These are phyloP conservation scores for Eilema depressum DNA, from an alignment of 2,888 invertebrate genomes.

Conservation along the genomic window DNA sequence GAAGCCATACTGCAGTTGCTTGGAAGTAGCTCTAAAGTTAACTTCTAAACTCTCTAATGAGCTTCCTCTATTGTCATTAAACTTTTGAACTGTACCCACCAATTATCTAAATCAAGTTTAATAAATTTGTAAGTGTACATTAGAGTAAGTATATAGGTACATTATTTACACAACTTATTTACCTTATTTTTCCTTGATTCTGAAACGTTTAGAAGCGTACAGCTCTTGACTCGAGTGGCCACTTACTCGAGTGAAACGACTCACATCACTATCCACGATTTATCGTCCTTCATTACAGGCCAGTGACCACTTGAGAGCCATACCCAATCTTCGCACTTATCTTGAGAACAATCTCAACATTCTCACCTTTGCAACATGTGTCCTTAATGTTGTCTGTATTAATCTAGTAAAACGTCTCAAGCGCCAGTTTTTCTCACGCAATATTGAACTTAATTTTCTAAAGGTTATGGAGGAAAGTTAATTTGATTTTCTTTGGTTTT, in stretches of 20 bases:
- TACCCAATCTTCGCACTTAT: slow-evolving; percentile 61
- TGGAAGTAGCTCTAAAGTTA: too few relatives aligned
- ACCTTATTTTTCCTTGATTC: not conserved
- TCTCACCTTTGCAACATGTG: slow-evolving; percentile 79
- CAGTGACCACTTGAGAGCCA: slow-evolving; percentile 55
- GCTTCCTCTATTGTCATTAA: not conserved
- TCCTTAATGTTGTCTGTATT: slow-evolving; percentile 64
- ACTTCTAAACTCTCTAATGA: not conserved
- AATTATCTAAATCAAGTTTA: not conserved
- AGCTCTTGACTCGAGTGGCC: slow-evolving; percentile 18
- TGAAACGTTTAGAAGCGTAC: not conserved
- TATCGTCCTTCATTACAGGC: slow-evolving; percentile 67
- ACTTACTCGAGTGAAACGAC: slow-evolving; percentile 17
- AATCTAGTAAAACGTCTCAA: slow-evolving; percentile 26
- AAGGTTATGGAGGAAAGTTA: not conserved
- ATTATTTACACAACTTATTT: not conserved
- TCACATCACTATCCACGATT: slow-evolving; percentile 55
- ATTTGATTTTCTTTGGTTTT: not conserved
- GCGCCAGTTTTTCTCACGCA: not conserved
- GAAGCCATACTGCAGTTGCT: too few relatives aligned
- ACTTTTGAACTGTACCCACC: not conserved
- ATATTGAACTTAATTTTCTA: slow-evolving; percentile 7
- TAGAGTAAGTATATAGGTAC: not conserved
- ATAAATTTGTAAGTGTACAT: not conserved
- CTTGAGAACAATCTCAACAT: slow-evolving; percentile 69